Base-by-base conservation (phyloP, 2,113 vertebrate genomes). In the Tragelaphus buxtoni region DNA sequence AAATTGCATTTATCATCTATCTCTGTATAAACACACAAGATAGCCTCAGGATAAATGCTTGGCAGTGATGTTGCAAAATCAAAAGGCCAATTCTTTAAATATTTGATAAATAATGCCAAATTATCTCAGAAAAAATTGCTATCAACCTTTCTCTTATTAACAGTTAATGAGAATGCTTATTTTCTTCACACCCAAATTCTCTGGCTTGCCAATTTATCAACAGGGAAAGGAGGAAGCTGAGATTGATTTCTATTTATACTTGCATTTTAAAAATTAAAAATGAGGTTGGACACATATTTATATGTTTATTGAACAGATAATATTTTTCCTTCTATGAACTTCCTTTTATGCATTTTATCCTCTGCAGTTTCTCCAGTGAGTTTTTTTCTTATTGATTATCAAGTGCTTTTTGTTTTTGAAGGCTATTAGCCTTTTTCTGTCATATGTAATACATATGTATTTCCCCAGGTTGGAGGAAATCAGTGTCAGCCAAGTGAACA, bases 41-140 rank as follows among this genome's bases (percentile, higher is more conserved):
- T 9, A 96, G 47, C 30, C 30, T 81, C 69, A 56, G 39, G 60
- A 35, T 77, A 81, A 92, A 84, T 65, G 51, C 20, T 92, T 69
- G 53, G 69, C 24, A 55, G 13, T 55, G 30, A 88, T 14, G 1
- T 28, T 88, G 55, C 42, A 76, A 80, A 87, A 94, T 88, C 56
- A 92, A 83, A 95, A 86, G 42, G 56, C 42, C 91, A 55, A 42
- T 84, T 32, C 13, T 83, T 91, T 88, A 81, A 87, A 85, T 30
- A 51, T 58, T 91, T 96, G n/a, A 76, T 95, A 83, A 92, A 69
- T 93, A 88, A 88, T 56, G 22, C 35, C 53, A 92, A 89, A 77
- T 69, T 93, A 91, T 88, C 76, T 93, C 63, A 85, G 42, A 49
- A 80, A 88, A 80, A 20, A 55, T 69, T 88, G 42, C 30, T n/a